Evolutionary conservation across 2,113 vertebrate genomes (phyloP).

Genomic region (Thunnus thynnus): DNA sequence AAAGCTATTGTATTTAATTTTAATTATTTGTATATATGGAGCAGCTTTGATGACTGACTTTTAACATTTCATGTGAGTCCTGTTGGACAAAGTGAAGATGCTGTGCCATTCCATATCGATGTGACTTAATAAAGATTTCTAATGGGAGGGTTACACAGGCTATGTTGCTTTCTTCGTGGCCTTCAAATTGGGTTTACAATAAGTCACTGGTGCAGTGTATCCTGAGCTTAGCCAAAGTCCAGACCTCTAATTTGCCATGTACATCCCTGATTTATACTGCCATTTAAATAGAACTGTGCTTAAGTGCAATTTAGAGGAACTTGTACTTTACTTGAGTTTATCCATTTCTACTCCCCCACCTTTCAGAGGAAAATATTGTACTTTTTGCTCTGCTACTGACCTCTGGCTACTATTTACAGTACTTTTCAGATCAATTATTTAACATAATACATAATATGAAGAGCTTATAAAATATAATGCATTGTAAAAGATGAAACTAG

Average conservation of each 20-base stretch:
- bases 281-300: no score
- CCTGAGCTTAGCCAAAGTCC: neutral
- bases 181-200: neutral
- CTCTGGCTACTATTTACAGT: no score
- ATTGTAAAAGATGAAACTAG: no score
- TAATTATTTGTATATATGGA: constrained; percentile 95
- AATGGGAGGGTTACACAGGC: constrained; percentile 35
- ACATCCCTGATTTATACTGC: no score
- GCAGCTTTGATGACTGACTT: constrained; percentile 90
- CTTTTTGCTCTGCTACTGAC: no score
- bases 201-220: neutral
- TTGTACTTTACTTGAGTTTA: no score
- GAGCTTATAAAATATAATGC: no score
- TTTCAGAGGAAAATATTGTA: no score
- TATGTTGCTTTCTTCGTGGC: neutral
- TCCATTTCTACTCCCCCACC: no score
- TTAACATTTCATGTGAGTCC: constrained; percentile 87
- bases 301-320: no score
- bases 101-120: constrained; percentile 85
- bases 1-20: constrained; percentile 92
- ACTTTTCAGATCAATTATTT: no score
- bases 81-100: constrained; percentile 85
- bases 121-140: constrained; percentile 83
- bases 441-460: no score
- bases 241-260: neutral